Evolutionary conservation across 2,888 invertebrate genomes (phyloP).

Genomic region (Ectemnius cavifrons): DNA sequence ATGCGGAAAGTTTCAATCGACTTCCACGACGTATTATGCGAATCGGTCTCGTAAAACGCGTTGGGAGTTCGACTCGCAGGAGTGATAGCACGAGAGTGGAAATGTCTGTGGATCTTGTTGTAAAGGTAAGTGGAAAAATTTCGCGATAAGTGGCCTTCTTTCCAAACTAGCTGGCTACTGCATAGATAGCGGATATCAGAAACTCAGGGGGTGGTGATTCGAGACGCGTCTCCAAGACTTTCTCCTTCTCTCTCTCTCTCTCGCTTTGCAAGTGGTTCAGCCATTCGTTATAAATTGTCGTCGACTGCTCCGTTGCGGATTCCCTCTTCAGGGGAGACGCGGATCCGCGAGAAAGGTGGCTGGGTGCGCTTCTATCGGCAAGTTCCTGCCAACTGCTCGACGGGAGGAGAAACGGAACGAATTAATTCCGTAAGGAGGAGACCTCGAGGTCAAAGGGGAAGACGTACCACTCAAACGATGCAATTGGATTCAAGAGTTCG

Average conservation of each 20-base stretch:
- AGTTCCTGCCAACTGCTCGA: conserved; percentile 50
- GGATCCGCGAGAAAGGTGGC: conserved; percentile 17
- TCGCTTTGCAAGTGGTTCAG: conserved; percentile 60
- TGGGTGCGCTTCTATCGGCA: conserved; percentile 45
- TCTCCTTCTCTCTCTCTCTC: background rate
- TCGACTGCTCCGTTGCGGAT: conserved; percentile 59
- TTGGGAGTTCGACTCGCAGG: too few species aligned
- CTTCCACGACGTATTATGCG: conserved; percentile 11
- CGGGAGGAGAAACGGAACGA: conserved; percentile 51
- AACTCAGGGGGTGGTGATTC: background rate
- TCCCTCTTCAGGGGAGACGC: conserved; percentile 28
- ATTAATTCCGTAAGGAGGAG: conserved; percentile 61
- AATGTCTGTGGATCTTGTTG: background rate
- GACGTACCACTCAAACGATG: conserved; percentile 49
- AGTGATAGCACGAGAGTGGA: too few species aligned
- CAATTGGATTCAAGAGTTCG: conserved; percentile 47
- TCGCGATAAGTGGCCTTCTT: conserved; percentile 34
- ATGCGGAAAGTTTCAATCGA: conserved; percentile 8
- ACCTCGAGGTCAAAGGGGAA: conserved; percentile 57
- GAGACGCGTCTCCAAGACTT: background rate
- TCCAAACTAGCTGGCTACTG: conserved; percentile 19
- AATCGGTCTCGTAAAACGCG: too few species aligned
- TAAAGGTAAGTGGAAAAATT: conserved; percentile 10
- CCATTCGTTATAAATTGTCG: conserved; percentile 66
- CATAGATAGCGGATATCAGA: conserved; percentile 35